Percentiles rank a stretch among this genome's conserved stretches.
Conservation (phyloP, 2,797 vertebrate genomes). For the Hydrolagus colliei region DNA sequence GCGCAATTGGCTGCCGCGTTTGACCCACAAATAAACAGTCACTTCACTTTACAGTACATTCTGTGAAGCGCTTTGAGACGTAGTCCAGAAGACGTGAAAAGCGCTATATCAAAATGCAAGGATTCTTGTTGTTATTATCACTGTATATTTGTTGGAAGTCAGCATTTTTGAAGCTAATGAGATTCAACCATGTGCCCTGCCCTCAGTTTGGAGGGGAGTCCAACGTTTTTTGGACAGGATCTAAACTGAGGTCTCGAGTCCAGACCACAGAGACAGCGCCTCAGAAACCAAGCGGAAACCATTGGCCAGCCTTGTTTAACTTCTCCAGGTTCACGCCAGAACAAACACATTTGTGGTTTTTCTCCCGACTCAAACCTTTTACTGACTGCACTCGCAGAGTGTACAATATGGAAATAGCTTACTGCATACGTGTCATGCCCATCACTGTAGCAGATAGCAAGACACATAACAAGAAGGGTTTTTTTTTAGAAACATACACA, state of each 20-base stretch:
- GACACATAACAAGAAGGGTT: too few relatives aligned
- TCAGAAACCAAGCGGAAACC: not conserved
- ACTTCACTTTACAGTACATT: too few relatives aligned
- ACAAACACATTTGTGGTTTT: conserved; percentile 2
- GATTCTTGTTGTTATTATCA: not conserved
- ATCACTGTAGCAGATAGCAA: not conserved
- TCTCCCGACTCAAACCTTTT: not conserved
- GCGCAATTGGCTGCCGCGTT: too few relatives aligned
- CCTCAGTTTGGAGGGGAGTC: not conserved
- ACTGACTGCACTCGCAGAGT: not conserved
- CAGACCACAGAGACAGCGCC: not conserved
- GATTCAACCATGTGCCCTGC: not conserved
- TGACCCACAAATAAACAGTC: too few relatives aligned
- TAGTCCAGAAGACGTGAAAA: too few relatives aligned
- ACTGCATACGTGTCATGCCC: not conserved
- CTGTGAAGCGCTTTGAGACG: not conserved
- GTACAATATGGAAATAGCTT: not conserved
- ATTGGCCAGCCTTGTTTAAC: not conserved
- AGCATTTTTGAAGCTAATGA: not conserved
- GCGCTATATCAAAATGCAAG: not conserved
- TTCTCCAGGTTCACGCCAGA: not conserved
- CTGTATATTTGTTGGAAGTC: not conserved
- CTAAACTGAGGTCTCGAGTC: not conserved
- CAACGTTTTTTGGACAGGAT: not conserved
- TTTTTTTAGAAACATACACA: too few relatives aligned